Percentiles rank a stretch among this genome's conserved stretches.
Evolutionary conservation across 2,888 invertebrate genomes (phyloP).

Genomic region (Scaptomyza parva): DNA sequence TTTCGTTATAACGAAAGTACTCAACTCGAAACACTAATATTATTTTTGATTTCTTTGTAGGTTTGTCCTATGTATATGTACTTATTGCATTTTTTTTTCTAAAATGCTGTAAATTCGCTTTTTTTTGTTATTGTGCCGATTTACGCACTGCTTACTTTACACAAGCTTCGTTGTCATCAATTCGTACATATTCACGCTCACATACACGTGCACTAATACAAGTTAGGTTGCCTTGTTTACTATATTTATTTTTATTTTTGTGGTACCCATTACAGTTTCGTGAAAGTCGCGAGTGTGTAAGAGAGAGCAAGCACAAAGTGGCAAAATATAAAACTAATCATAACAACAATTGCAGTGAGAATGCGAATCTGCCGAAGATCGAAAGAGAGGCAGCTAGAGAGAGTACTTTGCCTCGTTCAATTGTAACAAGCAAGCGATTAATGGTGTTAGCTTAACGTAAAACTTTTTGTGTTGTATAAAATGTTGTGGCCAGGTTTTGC

Average conservation of each 20-base stretch:
- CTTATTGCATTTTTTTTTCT: constrained; percentile 32
- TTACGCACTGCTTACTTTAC: constrained; percentile 45
- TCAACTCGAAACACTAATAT: constrained; percentile 11
- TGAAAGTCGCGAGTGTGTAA: constrained; percentile 64
- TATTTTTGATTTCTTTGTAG: neutral
- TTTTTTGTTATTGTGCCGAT: constrained; percentile 49
- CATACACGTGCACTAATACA: constrained; percentile 33
- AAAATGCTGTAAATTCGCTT: constrained; percentile 38
- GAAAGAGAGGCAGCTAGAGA: constrained; percentile 28
- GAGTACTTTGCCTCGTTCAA: constrained; percentile 21
- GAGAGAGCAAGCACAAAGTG: constrained; percentile 49
- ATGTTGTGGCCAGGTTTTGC: neutral
- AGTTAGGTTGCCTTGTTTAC: constrained; percentile 66
- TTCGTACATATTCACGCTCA: constrained; percentile 32
- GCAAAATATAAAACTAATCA: constrained; percentile 61
- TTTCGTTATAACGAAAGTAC: constrained; percentile 13
- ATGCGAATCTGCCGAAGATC: constrained; percentile 42
- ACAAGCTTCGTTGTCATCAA: constrained; percentile 55
- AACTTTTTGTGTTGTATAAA: neutral
- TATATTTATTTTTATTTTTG: constrained; percentile 50
- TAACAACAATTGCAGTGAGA: constrained; percentile 53
- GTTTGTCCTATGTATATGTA: neutral
- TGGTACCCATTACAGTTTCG: constrained; percentile 63
- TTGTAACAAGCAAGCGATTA: constrained; percentile 10
- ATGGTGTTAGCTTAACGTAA: constrained; percentile 1